A percentile compares a stretch with the other conserved stretches of the same genome.
Conservation (phyloP, 2,113 vertebrate genomes). For the Spea bombifrons region DNA sequence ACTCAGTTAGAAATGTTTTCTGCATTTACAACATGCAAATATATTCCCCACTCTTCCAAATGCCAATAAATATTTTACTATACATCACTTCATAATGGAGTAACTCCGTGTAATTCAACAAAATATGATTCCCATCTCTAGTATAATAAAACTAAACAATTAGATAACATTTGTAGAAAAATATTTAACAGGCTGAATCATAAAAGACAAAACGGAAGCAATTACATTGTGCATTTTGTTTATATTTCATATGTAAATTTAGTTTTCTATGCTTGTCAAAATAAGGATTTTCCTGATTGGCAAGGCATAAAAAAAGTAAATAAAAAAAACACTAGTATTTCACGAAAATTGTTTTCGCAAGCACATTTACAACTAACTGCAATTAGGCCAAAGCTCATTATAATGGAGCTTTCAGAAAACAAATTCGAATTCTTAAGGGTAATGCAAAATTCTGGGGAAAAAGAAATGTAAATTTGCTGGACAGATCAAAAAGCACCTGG, state of each 20-base stretch:
- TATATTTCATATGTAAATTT: not conserved
- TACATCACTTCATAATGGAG: not conserved
- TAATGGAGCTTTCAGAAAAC: conserved; percentile 53
- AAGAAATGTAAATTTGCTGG: conserved; percentile 52
- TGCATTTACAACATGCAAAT: not conserved
- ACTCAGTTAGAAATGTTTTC: not conserved
- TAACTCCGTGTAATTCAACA: not conserved
- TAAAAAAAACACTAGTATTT: conserved; percentile 50
- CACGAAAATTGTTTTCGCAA: conserved; percentile 29
- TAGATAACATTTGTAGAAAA: not conserved
- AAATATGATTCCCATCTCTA: not conserved
- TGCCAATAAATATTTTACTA: not conserved
- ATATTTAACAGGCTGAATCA: not conserved
- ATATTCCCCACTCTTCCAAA: not conserved
- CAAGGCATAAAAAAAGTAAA: conserved; percentile 26
- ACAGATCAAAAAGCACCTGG: conserved; percentile 60
- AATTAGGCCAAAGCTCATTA: conserved; percentile 44
- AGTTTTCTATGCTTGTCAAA: not conserved
- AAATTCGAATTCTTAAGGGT: conserved; percentile 57
- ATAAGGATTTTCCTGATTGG: not conserved
- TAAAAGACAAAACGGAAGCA: conserved; percentile 31
- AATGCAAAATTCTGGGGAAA: conserved; percentile 48
- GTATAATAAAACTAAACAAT: not conserved
- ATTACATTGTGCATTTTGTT: not conserved
- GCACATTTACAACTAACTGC: conserved; percentile 47